A percentile compares a stretch with the other conserved stretches of the same genome.
phyloP scores from a whole-genome alignment of 2,888 invertebrate genomes.

The Archaeoteleia sp. region DNA sequence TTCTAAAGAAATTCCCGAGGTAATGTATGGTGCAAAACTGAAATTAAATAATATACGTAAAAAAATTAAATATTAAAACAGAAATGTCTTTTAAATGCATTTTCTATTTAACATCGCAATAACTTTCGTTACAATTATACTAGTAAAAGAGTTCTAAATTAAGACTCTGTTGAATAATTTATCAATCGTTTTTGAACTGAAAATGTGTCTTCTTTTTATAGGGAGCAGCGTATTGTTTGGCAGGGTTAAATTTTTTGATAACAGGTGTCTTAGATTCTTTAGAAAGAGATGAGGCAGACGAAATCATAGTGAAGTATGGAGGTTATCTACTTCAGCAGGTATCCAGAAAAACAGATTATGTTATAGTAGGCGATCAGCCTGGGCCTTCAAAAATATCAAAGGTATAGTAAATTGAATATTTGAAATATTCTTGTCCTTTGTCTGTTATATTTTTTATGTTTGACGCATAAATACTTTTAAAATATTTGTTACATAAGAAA shows the following conservation, averaged over 20 bases:
- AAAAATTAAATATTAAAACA: too few relatives aligned
- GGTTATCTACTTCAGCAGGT: constrained; percentile 85
- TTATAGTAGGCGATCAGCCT: constrained; percentile 89
- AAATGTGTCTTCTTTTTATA: too few relatives aligned
- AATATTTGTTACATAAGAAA: constrained; percentile 6
- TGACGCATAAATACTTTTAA: constrained; percentile 12
- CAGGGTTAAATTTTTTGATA: constrained; percentile 83
- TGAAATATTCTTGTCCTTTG: too few relatives aligned
- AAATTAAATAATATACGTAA: constrained; percentile 13
- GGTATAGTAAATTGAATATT: constrained; percentile 51
- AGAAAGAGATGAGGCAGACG: constrained; percentile 86
- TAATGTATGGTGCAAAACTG: too few relatives aligned
- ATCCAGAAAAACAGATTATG: constrained; percentile 87
- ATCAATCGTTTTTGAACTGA: too few relatives aligned
- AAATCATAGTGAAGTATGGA: constrained; percentile 85
- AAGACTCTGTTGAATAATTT: too few relatives aligned
- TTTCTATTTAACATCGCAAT: too few relatives aligned
- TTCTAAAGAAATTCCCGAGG: constrained; percentile 88
- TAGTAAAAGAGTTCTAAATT: too few relatives aligned
- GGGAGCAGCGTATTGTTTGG: constrained; percentile 84
- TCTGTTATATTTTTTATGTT: constrained; percentile 10
- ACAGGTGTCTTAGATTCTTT: constrained; percentile 93
- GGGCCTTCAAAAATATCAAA: constrained; percentile 90
- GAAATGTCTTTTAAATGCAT: too few relatives aligned
- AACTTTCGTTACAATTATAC: too few relatives aligned